Evolutionary conservation across 2,797 vertebrate species (phyloP).

Genomic region (Eulemur albifrons): DNA sequence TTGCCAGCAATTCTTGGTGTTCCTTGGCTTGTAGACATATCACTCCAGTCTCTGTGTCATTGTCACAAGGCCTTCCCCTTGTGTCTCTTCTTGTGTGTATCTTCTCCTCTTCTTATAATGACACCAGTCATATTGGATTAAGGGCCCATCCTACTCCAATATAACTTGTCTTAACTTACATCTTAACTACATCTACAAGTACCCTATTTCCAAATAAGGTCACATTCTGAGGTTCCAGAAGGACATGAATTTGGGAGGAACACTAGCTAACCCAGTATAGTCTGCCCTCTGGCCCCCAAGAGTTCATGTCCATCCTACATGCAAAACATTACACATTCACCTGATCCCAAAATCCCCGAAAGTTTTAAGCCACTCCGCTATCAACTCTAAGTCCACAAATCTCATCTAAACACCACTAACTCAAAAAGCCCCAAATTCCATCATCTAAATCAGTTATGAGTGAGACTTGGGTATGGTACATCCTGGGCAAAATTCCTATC

Average conservation of each 20-base stretch:
- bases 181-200: neutral
- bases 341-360: neutral
- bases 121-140: neutral
- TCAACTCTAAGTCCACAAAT: neutral
- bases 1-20: neutral
- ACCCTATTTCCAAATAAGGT: neutral
- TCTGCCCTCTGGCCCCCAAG: neutral
- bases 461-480: neutral
- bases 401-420: neutral
- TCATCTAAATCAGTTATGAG: neutral
- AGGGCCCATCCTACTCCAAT: neutral
- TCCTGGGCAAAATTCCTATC: neutral
- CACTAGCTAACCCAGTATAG: neutral
- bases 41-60: neutral
- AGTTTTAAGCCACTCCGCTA: constrained; percentile 28
- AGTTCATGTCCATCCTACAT: neutral
- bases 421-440: neutral
- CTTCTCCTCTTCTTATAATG: neutral
- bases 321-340: neutral
- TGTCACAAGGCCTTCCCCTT: neutral
- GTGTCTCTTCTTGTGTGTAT: neutral
- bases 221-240: neutral
- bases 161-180: neutral
- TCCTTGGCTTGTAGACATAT: neutral
- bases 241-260: neutral